Evolutionary conservation across 1,140 invertebrate species (phyloP).

Genomic region (Hypsibius dujardini): DNA sequence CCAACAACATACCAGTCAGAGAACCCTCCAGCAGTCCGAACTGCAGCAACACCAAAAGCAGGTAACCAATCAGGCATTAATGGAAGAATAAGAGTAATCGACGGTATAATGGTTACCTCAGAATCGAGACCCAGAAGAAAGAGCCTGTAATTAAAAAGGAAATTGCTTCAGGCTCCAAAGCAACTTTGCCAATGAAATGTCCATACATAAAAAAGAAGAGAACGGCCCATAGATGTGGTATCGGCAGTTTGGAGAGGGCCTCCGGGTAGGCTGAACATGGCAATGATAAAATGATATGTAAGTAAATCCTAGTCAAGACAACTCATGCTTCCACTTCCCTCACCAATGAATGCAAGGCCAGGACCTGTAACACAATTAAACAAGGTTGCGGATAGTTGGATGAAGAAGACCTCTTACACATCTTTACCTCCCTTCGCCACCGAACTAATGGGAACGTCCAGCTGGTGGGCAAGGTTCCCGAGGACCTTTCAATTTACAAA

Average conservation of each 20-base stretch:
- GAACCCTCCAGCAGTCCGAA: slow-evolving; percentile 43
- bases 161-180: too few relatives aligned
- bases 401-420: too few relatives aligned
- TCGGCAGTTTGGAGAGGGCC: slow-evolving; percentile 31
- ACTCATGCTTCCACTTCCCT: too few relatives aligned
- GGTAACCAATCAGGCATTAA: too few relatives aligned
- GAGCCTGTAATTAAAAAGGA: neutral
- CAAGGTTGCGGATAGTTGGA: too few relatives aligned
- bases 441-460: slow-evolving; percentile 40
- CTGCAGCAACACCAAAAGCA: slow-evolving; percentile 24
- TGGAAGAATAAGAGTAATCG: too few relatives aligned
- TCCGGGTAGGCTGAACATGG: slow-evolving; percentile 30
- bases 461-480: slow-evolving; percentile 39
- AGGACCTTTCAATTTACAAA: slow-evolving; percentile 29
- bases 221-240: slow-evolving; percentile 35
- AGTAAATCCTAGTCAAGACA: too few relatives aligned
- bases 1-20: slow-evolving; percentile 42
- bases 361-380: neutral
- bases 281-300: too few relatives aligned
- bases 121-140: neutral
- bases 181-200: neutral
- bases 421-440: slow-evolving; percentile 37
- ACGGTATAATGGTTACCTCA: neutral
- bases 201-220: slow-evolving; percentile 32
- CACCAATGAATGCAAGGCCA: neutral